Percentiles rank a stretch among this genome's conserved stretches.
Conservation (phyloP, 2,888 invertebrate genomes). For the Aquatica leii region DNA sequence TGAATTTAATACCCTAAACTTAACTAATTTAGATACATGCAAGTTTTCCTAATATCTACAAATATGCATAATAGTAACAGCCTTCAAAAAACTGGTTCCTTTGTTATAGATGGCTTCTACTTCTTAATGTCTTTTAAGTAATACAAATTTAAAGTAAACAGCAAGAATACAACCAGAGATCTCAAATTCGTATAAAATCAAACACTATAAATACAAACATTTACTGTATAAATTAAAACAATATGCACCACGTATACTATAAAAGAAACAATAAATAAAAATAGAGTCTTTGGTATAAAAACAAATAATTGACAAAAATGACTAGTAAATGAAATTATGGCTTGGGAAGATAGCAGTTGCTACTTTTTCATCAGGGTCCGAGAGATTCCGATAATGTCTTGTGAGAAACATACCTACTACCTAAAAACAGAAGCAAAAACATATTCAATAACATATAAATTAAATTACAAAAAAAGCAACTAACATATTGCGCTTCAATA, state of each 20-base stretch:
- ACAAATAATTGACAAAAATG: constrained; percentile 37
- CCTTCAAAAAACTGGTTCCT: constrained; percentile 46
- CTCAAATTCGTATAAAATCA: not conserved
- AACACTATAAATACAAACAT: not conserved
- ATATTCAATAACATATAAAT: too few relatives aligned
- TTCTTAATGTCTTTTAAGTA: not conserved
- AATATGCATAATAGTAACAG: constrained; percentile 40
- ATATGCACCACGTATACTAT: constrained; percentile 8
- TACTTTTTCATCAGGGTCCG: constrained; percentile 73
- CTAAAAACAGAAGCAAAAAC: constrained; percentile 63
- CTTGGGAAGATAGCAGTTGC: constrained; percentile 77
- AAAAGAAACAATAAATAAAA: constrained; percentile 19
- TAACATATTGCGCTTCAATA: too few relatives aligned
- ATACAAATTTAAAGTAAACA: not conserved
- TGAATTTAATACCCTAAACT: not conserved
- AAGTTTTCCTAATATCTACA: constrained; percentile 11
- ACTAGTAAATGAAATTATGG: constrained; percentile 59
- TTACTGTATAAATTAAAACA: constrained; percentile 2
- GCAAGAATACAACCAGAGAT: not conserved
- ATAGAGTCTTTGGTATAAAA: constrained; percentile 47
- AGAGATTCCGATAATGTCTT: constrained; percentile 81
- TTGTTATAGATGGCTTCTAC: constrained; percentile 17
- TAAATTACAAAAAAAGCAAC: too few relatives aligned
- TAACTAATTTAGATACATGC: constrained; percentile 4
- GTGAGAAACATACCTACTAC: constrained; percentile 84